A percentile compares a stretch with the other conserved stretches of the same genome.
phyloP scores from a whole-genome alignment of 2,888 invertebrate genomes.

The Sinopyrophorus schimmeli region DNA sequence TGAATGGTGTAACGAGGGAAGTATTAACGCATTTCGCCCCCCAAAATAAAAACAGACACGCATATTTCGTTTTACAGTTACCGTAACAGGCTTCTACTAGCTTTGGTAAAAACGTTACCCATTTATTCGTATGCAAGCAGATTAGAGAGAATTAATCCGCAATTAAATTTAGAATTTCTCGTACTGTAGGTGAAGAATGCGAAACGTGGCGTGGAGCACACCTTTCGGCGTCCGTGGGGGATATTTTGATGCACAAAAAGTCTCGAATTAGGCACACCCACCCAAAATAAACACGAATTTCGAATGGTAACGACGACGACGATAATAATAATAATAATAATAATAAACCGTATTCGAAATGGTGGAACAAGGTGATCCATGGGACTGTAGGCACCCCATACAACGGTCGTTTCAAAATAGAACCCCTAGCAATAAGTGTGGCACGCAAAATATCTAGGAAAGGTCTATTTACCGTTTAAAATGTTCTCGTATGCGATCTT shows the following conservation, averaged over 20 bases:
- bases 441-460: no score
- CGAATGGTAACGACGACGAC: constrained; percentile 15
- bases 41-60: constrained; percentile 13
- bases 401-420: no score
- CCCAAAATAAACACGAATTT: constrained; percentile 28
- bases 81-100: constrained; percentile 23
- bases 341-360: constrained; percentile 18
- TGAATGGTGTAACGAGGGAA: constrained; percentile 36
- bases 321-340: constrained; percentile 1
- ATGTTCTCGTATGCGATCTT: constrained; percentile 95
- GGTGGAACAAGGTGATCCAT: constrained; percentile 25
- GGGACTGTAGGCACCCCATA: constrained; percentile 3
- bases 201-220: constrained; percentile 29
- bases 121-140: not conserved
- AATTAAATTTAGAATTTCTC: constrained; percentile 26
- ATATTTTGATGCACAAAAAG: constrained; percentile 17
- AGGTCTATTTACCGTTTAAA: constrained; percentile 81
- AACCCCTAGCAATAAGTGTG: no score
- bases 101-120: constrained; percentile 23
- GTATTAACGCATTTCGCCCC: constrained; percentile 32
- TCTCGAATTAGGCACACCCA: constrained; percentile 28
- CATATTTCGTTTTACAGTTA: constrained; percentile 24
- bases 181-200: constrained; percentile 26
- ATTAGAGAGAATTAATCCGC: constrained; percentile 9
- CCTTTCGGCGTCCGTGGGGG: constrained; percentile 13